A percentile compares a stretch with the other conserved stretches of the same genome.
Conservation (phyloP, 2,113 vertebrate genomes). For the Nothocercus nigrocapillus region DNA sequence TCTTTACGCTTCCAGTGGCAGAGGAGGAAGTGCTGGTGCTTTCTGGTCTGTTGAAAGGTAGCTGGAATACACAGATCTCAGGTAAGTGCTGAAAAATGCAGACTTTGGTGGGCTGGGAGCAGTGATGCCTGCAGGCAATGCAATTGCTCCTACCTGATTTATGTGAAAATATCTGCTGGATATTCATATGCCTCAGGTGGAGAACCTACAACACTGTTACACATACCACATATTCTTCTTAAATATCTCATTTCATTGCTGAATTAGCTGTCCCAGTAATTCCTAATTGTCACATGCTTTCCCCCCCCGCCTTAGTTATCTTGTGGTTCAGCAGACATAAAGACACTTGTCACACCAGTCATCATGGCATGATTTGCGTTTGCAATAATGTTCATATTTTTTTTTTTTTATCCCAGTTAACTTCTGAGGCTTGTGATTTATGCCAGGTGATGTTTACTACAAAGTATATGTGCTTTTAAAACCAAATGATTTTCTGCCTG, state of each 20-base stretch:
- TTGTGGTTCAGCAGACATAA: background rate
- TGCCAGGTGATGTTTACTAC: background rate
- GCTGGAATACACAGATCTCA: background rate
- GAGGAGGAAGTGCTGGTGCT: background rate
- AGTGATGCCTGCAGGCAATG: background rate
- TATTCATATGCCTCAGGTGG: background rate
- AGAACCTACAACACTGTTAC: background rate
- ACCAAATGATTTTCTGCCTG: background rate
- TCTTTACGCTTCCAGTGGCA: background rate
- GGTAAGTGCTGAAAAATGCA: background rate
- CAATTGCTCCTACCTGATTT: background rate
- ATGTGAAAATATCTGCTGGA: background rate
- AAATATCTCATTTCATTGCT: background rate
- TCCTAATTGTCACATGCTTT: background rate
- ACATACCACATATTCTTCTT: background rate
- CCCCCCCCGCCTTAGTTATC: rapidly evolving
- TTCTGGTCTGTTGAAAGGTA: background rate
- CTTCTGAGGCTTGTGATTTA: background rate
- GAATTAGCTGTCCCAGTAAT: background rate
- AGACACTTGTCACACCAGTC: rapidly evolving
- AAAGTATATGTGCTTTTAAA: background rate
- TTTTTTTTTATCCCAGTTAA: background rate
- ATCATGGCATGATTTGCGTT: background rate
- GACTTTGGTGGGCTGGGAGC: background rate
- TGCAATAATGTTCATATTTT: background rate